Base-by-base conservation (phyloP, 2,888 invertebrate genomes). In the Griposia aprilina region DNA sequence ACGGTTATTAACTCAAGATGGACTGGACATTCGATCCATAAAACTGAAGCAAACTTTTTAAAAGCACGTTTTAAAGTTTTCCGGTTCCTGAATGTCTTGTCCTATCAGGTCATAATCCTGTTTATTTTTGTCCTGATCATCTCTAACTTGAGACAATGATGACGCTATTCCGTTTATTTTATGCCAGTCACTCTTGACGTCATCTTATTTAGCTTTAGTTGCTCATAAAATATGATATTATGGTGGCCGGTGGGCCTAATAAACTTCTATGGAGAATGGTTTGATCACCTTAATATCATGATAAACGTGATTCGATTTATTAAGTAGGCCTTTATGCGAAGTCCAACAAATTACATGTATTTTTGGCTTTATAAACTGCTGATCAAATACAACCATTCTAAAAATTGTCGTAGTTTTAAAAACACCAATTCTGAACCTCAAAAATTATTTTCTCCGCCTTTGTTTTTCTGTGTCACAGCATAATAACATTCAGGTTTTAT, bases 101-200 rank as follows among this genome's bases (percentile, higher is more conserved):
- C n/a, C 15, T 55, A 20, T 55, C 57, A 60, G 13, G n/a, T 7
- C 55, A 45, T 50, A 55, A n/a, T 36, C n/a, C 23, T 41, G 5
- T 26, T 72, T 65, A 80, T 59, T 80, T 80, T 84, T 52, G 48
- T 48, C 63, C 65, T 57, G 10, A 36, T 80, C 81, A 65, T 67
- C 26, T 70, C 17, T 75, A 71, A 74, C 55, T 48, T 72, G 26
- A 26, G 52, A 62, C n/a, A 85, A 66, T 68, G n/a, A 66, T 70
- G 82, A 85, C 69, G 66, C n/a, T 63, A 68, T 20, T 1, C 36
- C 17, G 6, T 48, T 63, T 57, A n/a, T 81, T 81, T 45, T 62
- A 50, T n/a, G 62, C 59, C 59, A 71, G 81, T 85, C 82, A 68
- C 82, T 62, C 23, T 85, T 85, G 82, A 75, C 82, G 82, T 82